Conservation (phyloP, 2,797 vertebrate genomes). For the Sebastes kiyomatsui region DNA sequence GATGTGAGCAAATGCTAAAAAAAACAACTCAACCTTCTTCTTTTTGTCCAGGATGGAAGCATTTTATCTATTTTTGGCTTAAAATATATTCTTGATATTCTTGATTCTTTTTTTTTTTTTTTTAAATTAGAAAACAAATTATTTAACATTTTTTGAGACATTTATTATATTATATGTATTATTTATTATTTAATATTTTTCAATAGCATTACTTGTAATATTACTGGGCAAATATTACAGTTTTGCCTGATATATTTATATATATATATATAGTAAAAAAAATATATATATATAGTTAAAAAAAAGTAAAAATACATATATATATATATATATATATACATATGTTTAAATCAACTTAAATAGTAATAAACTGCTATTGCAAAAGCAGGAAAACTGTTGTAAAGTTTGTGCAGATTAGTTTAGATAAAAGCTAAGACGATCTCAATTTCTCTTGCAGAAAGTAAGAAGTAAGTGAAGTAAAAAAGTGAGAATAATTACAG, state of each 20-base stretch:
- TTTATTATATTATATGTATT: background rate
- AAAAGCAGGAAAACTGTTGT: background rate
- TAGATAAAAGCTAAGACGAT: background rate
- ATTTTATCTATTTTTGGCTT: too few relatives aligned
- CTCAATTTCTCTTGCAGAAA: background rate
- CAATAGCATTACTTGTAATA: too few relatives aligned
- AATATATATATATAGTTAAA: too few relatives aligned
- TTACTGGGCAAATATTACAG: too few relatives aligned
- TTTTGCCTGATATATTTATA: too few relatives aligned
- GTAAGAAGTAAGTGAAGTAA: background rate
- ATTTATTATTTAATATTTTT: background rate
- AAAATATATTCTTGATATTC: too few relatives aligned
- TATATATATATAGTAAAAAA: too few relatives aligned
- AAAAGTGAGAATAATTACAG: background rate
- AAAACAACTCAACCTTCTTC: too few relatives aligned
- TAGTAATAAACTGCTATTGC: background rate
- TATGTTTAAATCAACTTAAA: background rate
- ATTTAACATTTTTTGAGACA: background rate
- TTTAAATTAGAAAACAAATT: background rate
- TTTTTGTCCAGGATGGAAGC: too few relatives aligned
- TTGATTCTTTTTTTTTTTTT: background rate
- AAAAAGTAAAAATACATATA: too few relatives aligned
- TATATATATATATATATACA: too few relatives aligned
- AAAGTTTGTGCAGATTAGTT: background rate
- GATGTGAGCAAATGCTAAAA: too few relatives aligned